Evolutionary conservation across 1,140 invertebrate species (phyloP).

Genomic region (Pemphigus obesinymphae): DNA sequence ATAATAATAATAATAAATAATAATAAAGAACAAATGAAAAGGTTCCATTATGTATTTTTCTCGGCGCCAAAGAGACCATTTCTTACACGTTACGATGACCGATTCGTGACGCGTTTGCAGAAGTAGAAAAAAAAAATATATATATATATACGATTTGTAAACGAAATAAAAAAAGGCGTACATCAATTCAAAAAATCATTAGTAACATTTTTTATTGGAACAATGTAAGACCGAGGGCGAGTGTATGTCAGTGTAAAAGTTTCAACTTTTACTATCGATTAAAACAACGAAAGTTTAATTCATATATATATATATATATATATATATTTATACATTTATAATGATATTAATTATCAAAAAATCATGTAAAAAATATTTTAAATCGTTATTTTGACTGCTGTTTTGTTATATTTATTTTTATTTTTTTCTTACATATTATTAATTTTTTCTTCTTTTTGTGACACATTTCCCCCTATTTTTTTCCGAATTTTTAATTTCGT

Average conservation of each 20-base stretch:
- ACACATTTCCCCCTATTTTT: too few species aligned
- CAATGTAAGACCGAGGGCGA: background rate
- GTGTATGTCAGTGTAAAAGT: background rate
- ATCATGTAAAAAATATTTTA: too few species aligned
- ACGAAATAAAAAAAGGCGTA: background rate
- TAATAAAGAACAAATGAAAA: background rate
- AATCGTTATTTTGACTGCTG: too few species aligned
- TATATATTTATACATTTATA: too few species aligned
- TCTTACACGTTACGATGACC: conserved; percentile 17
- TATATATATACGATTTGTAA: background rate
- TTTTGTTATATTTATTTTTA: too few species aligned
- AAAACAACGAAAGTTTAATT: too few species aligned
- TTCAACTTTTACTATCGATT: background rate
- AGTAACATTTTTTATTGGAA: background rate
- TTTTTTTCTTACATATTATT: too few species aligned
- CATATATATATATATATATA: too few species aligned
- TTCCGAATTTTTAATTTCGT: too few species aligned
- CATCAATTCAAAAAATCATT: background rate
- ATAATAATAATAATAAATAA: background rate
- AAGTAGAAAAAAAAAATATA: conserved; percentile 1
- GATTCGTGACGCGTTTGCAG: conserved; percentile 19
- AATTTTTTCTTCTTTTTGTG: too few species aligned
- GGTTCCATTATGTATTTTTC: conserved; percentile 30
- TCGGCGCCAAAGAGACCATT: background rate
- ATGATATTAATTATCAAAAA: too few species aligned